These are phyloP conservation scores for Drosophila fungiperda DNA, from an alignment of 2,888 invertebrate genomes.

Conservation along the genomic window DNA sequence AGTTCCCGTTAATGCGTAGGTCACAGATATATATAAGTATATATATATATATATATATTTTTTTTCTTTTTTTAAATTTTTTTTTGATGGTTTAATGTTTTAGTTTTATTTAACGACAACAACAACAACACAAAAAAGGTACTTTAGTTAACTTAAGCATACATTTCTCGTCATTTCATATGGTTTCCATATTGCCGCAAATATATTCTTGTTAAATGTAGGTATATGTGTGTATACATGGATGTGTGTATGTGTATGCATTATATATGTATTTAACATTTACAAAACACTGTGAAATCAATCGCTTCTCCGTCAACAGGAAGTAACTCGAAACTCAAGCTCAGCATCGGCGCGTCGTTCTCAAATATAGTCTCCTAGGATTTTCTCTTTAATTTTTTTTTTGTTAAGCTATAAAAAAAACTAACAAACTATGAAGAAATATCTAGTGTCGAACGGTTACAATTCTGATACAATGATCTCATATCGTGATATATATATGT, in stretches of 20 bases:
- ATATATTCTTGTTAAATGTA: conserved; percentile 28
- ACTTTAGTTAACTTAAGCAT: conserved; percentile 73
- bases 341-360: conserved; percentile 10
- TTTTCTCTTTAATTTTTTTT: neutral
- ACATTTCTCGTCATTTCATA: conserved; percentile 28
- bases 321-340: conserved; percentile 18
- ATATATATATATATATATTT: conserved; percentile 28
- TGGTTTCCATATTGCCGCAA: conserved; percentile 33
- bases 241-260: conserved; percentile 20
- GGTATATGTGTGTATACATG: conserved; percentile 8
- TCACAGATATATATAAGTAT: conserved; percentile 34
- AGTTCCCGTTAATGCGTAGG: conserved; percentile 20
- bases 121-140: conserved; percentile 71
- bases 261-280: conserved; percentile 24
- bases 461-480: conserved; percentile 24
- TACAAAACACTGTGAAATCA: conserved; percentile 11
- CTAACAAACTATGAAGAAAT: conserved; percentile 43
- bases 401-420: conserved; percentile 18
- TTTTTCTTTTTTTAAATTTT: conserved; percentile 3
- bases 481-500: conserved; percentile 19
- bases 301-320: conserved; percentile 13
- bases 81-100: conserved; percentile 20
- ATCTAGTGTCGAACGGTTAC: conserved; percentile 29
- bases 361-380: conserved; percentile 8
- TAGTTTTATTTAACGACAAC: conserved; percentile 61